A percentile compares a stretch with the other conserved stretches of the same genome.
Conservation (phyloP, 2,113 vertebrate genomes). For the Chaetura pelagica region DNA sequence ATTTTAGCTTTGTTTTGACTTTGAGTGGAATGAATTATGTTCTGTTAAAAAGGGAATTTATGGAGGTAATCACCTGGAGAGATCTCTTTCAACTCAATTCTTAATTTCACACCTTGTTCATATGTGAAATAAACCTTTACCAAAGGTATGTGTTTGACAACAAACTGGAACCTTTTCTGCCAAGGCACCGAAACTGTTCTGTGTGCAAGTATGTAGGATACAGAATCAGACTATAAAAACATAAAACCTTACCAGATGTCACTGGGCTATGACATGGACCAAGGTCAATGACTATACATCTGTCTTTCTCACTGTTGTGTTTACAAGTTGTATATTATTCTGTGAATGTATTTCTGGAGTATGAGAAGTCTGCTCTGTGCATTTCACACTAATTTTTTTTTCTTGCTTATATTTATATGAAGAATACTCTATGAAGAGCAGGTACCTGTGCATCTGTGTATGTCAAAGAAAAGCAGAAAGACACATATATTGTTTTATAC, state of each 20-base stretch:
- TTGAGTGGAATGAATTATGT: slow-evolving; percentile 13
- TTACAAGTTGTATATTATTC: background rate
- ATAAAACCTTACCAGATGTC: background rate
- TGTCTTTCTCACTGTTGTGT: background rate
- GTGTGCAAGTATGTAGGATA: background rate
- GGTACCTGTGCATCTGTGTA: background rate
- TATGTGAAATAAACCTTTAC: background rate
- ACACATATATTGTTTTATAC: background rate
- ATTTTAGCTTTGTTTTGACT: slow-evolving; percentile 38
- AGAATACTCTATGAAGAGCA: background rate
- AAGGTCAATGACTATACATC: background rate
- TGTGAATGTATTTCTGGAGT: background rate
- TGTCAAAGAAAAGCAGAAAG: background rate
- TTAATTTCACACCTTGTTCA: slow-evolving; percentile 29
- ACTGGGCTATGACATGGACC: background rate
- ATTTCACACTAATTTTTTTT: background rate
- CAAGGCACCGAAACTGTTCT: background rate
- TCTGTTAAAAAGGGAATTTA: slow-evolving; percentile 30
- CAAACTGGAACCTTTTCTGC: background rate
- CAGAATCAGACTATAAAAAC: background rate
- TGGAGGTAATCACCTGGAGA: background rate
- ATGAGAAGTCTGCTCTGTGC: background rate
- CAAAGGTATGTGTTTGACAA: background rate
- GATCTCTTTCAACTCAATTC: slow-evolving; percentile 17
- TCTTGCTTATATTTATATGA: background rate